Base-by-base conservation (phyloP, 2,888 invertebrate species). In the Rhyacophila evoluta region DNA sequence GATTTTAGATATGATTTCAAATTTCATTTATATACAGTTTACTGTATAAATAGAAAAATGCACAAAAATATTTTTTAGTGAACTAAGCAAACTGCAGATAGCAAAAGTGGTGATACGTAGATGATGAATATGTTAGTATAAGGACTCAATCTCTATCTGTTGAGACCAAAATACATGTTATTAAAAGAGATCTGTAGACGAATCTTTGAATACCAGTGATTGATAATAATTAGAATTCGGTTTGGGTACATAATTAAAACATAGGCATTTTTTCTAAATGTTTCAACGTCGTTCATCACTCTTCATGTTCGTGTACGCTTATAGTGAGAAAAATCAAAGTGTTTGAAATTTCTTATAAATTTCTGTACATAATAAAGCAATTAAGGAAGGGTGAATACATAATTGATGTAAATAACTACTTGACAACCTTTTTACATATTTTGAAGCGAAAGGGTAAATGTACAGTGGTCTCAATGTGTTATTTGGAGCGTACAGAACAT, bases 321-420 rank as follows among this genome's bases (percentile, higher is more conserved):
- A 76, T 71, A 76, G 67, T 36, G 67, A 69, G 55, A 67, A 33
- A 55, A 33, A 33, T 55, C 36, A 10, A 41, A 75, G 75, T 41
- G 75, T 71, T 70, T 70, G 4, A 29, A 41, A 71, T 72, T 71
- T 27, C 55, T 55, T 29, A 55, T 76, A 12, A 28, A 33, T 72
- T 37, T 76, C 41, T 37, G 10, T 72, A 72, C 76, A 76, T 36
- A 76, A 72, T 72, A 67, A 37, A 72, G 72, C 37, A 75, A 36
- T 55, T 37, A 41, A 74, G 15, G 70, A 78, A 78, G 78, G 78
- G 78, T 74, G 78, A 74, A 78, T 78, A 78, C 33, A 27, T 78
- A 78, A 78, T 76, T 28, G 36, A 55, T 39, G 78, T 78, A 74
- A 78, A 78, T 73, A 77, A 12, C 19, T 37, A 67, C 15, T 33